phyloP scores from a whole-genome alignment of 1,140 invertebrate species.

The Listronotus oregonensis region DNA sequence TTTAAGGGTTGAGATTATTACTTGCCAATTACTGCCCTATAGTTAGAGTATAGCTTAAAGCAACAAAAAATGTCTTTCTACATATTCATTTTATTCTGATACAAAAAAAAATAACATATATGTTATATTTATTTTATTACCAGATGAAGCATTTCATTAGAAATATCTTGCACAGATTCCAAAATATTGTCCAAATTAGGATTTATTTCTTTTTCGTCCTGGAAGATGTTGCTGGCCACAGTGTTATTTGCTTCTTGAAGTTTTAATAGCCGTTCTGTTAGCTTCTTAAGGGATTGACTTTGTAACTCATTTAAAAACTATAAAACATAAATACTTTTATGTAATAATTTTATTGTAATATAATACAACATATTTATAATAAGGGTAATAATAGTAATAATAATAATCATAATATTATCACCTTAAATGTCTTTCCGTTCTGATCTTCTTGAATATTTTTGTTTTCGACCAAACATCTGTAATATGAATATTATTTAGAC shows the following conservation, averaged over 20 bases:
- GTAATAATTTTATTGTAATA: neutral
- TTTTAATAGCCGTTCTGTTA: conserved; percentile 41
- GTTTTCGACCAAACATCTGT: conserved; percentile 27
- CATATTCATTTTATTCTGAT: too few species aligned
- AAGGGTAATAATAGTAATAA: too few species aligned
- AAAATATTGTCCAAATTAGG: conserved; percentile 43
- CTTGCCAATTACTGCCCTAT: too few species aligned
- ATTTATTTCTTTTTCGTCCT: conserved; percentile 14
- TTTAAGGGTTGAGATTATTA: too few species aligned
- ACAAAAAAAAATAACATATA: too few species aligned
- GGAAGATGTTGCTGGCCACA: conserved; percentile 15
- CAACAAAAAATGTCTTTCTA: too few species aligned
- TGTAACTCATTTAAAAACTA: conserved; percentile 39
- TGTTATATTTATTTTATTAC: too few species aligned
- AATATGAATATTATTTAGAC: conserved; percentile 4
- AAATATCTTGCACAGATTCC: conserved; percentile 55
- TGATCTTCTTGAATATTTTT: conserved; percentile 29
- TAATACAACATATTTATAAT: too few species aligned
- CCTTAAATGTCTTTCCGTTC: conserved; percentile 26
- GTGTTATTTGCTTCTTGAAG: conserved; percentile 49
- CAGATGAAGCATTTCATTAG: conserved; percentile 53
- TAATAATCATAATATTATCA: conserved; percentile 5
- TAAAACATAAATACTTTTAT: neutral
- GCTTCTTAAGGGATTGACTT: conserved; percentile 32
- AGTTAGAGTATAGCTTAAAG: too few species aligned